Conservation (phyloP, 2,113 vertebrate genomes). For the Hemiscyllium ocellatum region DNA sequence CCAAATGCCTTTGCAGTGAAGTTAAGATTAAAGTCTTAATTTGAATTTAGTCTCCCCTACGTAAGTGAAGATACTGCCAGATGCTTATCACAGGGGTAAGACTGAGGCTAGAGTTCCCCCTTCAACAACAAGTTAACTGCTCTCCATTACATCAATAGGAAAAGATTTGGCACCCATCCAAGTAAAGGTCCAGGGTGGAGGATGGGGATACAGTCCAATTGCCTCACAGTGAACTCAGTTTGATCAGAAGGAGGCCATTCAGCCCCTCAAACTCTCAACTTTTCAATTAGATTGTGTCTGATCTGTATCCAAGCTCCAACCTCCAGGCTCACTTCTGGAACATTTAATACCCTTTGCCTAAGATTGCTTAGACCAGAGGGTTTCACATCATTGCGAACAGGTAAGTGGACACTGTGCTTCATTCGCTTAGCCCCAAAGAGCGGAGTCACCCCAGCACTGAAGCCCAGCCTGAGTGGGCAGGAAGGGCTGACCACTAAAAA, state of each 20-base stretch:
- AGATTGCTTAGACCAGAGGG: background rate
- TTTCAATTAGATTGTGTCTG: background rate
- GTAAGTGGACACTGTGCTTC: background rate
- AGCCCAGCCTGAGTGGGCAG: background rate
- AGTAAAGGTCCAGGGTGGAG: background rate
- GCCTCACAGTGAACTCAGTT: background rate
- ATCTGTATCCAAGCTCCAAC: background rate
- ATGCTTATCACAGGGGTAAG: background rate
- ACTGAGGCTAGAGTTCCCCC: background rate
- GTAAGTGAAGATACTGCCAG: background rate
- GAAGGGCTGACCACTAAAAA: background rate
- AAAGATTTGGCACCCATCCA: too few relatives aligned
- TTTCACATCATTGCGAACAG: background rate
- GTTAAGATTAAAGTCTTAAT: background rate
- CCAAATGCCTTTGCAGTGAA: background rate
- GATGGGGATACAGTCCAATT: background rate
- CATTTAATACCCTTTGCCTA: background rate
- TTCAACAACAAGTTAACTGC: background rate
- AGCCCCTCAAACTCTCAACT: background rate
- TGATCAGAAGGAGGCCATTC: background rate
- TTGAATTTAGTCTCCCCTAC: background rate
- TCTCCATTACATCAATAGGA: background rate
- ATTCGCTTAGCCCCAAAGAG: background rate
- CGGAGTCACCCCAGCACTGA: background rate
- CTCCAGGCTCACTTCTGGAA: background rate